phyloP scores from a whole-genome alignment of 2,113 vertebrate genomes.

The Lagopus leucura region DNA sequence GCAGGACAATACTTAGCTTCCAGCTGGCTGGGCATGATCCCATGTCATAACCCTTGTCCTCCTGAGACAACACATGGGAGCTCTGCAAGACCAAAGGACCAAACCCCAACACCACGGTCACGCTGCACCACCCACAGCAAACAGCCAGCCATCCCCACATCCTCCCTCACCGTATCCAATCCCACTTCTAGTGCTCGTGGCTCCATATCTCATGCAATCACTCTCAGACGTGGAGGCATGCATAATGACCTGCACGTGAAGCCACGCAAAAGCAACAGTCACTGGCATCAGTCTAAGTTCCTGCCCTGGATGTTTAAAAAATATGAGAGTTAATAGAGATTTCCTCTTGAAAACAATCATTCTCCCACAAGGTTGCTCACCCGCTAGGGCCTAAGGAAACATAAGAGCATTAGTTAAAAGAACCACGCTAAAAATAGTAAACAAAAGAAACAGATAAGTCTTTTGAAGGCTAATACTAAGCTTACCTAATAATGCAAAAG shows the following conservation, averaged over 20 bases:
- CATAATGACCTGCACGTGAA: neutral
- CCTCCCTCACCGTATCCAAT: neutral
- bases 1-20: neutral
- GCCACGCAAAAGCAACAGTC: neutral
- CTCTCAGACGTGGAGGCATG: neutral
- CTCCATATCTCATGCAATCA: neutral
- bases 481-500: neutral
- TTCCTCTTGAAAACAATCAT: neutral
- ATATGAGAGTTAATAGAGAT: neutral
- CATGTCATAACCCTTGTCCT: neutral
- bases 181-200: neutral
- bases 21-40: neutral
- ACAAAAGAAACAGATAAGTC: neutral
- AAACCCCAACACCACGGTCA: fast-evolving
- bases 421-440: neutral
- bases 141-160: neutral
- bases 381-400: neutral
- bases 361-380: neutral
- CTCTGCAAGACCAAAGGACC: neutral
- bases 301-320: neutral
- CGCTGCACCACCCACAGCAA: neutral
- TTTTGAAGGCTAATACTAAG: neutral
- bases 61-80: neutral
- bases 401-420: neutral
- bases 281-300: neutral